Conservation (phyloP, 2,888 invertebrate genomes). For the Zele albiditarsus region DNA sequence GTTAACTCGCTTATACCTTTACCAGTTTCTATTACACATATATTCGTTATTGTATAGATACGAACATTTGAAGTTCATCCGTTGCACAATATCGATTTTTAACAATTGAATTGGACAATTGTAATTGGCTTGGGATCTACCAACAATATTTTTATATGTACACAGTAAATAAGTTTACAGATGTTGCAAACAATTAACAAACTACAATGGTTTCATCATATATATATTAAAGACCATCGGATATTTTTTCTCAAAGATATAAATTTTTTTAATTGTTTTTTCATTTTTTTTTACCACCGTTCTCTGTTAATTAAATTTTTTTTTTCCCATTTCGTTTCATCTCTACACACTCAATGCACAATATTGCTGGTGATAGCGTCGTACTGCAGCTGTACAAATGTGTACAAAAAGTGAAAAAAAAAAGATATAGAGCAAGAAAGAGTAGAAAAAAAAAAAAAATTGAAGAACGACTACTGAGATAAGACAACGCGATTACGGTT, state of each 20-base stretch:
- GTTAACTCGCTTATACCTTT: no score
- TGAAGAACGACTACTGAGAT: conserved; percentile 44
- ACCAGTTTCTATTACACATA: no score
- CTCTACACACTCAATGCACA: conserved; percentile 18
- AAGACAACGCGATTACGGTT: conserved; percentile 40
- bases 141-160: neutral
- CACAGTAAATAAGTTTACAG: neutral
- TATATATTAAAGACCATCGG: neutral
- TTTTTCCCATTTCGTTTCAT: neutral
- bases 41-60: no score
- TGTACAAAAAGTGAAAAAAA: neutral
- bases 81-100: neutral
- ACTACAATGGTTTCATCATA: no score
- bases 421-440: neutral
- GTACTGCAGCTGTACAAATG: neutral
- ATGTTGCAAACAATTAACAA: no score
- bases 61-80: neutral
- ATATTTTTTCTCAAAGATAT: no score
- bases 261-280: neutral
- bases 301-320: neutral
- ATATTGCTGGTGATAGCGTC: neutral
- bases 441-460: conserved; percentile 31
- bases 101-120: neutral
- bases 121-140: neutral
- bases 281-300: neutral